These are phyloP conservation scores for Bombus haemorrhoidalis DNA, from an alignment of 1,140 invertebrate genomes.

Conservation along the genomic window DNA sequence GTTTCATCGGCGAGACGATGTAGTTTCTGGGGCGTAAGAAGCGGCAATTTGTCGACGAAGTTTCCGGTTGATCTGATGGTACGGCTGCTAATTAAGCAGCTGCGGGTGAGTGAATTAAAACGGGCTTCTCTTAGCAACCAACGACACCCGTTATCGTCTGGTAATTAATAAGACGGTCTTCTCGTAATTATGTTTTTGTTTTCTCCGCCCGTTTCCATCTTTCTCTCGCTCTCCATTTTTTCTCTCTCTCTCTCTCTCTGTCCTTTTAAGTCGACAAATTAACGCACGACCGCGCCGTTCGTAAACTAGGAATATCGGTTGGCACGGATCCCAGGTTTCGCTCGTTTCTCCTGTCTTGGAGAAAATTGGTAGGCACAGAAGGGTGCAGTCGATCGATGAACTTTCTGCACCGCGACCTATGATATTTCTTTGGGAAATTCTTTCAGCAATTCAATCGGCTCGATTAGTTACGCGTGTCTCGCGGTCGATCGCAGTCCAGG, in stretches of 20 bases:
- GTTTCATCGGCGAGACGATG: neutral
- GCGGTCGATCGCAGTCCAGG: neutral
- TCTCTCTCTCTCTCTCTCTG: too few species aligned
- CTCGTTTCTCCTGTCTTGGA: neutral
- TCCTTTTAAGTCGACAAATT: neutral
- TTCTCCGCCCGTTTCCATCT: neutral
- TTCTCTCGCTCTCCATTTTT: too few species aligned
- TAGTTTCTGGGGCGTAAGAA: conserved; percentile 30
- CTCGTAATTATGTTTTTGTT: conserved; percentile 25
- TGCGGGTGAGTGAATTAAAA: conserved; percentile 47
- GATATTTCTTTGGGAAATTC: too few species aligned
- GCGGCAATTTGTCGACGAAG: conserved; percentile 39
- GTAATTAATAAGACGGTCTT: conserved; percentile 36
- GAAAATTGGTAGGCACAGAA: neutral
- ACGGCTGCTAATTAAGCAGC: conserved; percentile 44
- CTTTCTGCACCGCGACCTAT: neutral
- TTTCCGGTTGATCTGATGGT: conserved; percentile 44
- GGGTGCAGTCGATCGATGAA: conserved; percentile 4
- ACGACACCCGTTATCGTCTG: conserved; percentile 34
- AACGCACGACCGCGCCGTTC: conserved; percentile 6
- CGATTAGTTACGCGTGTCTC: neutral
- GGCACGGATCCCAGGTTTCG: conserved; percentile 22
- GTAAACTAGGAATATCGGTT: conserved; percentile 13
- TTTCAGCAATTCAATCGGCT: neutral
- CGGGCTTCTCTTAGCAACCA: conserved; percentile 27